Evolutionary conservation across 1,140 invertebrate species (phyloP).

Genomic region (Eriosoma lanigerum): DNA sequence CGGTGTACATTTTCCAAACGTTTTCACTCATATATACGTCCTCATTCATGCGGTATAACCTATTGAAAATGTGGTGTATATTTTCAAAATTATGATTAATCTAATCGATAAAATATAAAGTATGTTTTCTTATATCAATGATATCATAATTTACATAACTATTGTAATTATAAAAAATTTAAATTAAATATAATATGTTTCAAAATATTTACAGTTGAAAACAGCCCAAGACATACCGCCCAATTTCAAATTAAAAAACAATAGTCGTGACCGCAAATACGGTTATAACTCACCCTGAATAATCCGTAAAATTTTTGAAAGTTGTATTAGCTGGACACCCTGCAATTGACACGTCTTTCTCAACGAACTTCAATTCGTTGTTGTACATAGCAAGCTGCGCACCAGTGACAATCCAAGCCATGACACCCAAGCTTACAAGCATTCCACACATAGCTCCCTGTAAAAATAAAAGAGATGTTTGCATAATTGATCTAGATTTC

Average conservation of each 20-base stretch:
- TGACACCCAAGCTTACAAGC: constrained; percentile 67
- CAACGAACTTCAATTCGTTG: constrained; percentile 63
- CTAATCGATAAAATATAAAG: too few relatives aligned
- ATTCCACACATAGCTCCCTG: constrained; percentile 80
- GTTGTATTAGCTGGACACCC: constrained; percentile 52
- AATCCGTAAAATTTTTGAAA: background rate
- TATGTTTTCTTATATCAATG: too few relatives aligned
- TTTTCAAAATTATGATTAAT: too few relatives aligned
- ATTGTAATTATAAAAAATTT: too few relatives aligned
- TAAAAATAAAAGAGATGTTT: background rate
- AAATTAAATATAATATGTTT: too few relatives aligned
- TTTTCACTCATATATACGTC: constrained; percentile 14
- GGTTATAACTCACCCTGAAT: background rate
- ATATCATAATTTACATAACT: too few relatives aligned
- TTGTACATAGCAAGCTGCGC: constrained; percentile 73
- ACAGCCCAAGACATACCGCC: too few relatives aligned
- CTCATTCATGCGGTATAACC: constrained; percentile 15
- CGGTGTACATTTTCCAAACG: background rate
- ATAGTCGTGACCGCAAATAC: too few relatives aligned
- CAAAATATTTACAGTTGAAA: too few relatives aligned
- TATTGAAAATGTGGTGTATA: background rate
- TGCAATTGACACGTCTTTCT: constrained; percentile 54
- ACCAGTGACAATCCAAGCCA: constrained; percentile 84
- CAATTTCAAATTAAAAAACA: too few relatives aligned
- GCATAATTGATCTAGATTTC: too few relatives aligned